A percentile compares a stretch with the other conserved stretches of the same genome.
phyloP scores from a whole-genome alignment of 2,888 invertebrate species.

The Idaea aversata region DNA sequence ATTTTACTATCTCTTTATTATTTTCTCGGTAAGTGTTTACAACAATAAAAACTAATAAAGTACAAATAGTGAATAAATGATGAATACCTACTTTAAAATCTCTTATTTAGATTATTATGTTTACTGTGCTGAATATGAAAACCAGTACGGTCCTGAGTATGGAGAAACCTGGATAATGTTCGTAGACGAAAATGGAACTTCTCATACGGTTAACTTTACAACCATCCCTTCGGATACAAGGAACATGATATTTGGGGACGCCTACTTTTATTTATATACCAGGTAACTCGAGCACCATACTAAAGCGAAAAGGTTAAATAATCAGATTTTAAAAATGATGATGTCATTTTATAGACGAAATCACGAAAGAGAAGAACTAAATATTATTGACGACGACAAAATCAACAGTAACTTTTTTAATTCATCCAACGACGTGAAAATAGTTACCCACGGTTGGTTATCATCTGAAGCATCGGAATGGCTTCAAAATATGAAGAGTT shows the following conservation, averaged over 20 bases:
- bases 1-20: background rate
- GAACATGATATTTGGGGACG: constrained; percentile 52
- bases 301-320: background rate
- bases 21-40: background rate
- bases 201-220: constrained; percentile 61
- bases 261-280: constrained; percentile 72
- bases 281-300: constrained; percentile 43
- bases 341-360: constrained; percentile 48
- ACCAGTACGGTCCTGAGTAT: constrained; percentile 50
- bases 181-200: constrained; percentile 64
- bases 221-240: constrained; percentile 45
- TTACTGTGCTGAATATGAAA: constrained; percentile 36
- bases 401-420: constrained; percentile 60
- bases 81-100: constrained; percentile 6
- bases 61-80: background rate
- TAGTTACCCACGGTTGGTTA: constrained; percentile 79
- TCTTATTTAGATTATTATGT: constrained; percentile 26
- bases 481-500: constrained; percentile 65
- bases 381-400: constrained; percentile 38
- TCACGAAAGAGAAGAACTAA: constrained; percentile 47
- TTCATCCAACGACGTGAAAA: constrained; percentile 62
- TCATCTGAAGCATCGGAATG: constrained; percentile 58
- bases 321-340: background rate
- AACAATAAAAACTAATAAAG: background rate
- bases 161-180: constrained; percentile 72